These are phyloP conservation scores for Leucophenga varia DNA, from an alignment of 1,140 invertebrate genomes.

Conservation along the genomic window DNA sequence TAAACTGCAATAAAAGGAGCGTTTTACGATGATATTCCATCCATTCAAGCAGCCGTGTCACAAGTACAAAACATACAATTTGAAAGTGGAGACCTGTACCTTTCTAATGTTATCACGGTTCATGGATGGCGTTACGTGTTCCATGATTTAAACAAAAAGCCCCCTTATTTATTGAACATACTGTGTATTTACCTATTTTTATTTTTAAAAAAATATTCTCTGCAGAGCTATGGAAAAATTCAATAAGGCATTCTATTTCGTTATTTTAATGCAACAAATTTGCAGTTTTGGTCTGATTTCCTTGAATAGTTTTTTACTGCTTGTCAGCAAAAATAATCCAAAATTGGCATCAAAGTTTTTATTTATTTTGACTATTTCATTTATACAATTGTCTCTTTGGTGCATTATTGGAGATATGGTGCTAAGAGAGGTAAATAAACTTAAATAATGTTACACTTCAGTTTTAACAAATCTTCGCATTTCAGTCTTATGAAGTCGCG, in stretches of 20 bases:
- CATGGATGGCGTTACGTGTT: no score
- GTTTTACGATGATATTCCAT: no score
- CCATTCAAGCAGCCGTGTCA: no score
- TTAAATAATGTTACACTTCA: slow-evolving; percentile 20
- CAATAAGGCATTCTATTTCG: slow-evolving; percentile 28
- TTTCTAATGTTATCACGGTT: no score
- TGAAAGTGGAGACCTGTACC: no score
- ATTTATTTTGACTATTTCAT: slow-evolving; percentile 26
- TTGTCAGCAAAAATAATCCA: slow-evolving; percentile 25
- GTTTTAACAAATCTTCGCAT: background rate
- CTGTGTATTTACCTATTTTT: no score
- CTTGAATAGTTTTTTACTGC: slow-evolving; percentile 39
- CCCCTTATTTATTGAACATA: no score
- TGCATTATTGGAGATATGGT: slow-evolving; percentile 33
- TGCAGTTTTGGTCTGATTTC: slow-evolving; percentile 42
- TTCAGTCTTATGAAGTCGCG: slow-evolving; percentile 34
- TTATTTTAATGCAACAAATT: slow-evolving; percentile 33
- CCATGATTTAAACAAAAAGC: no score
- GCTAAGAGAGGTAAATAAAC: no score
- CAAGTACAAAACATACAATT: no score
- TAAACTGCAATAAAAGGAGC: no score
- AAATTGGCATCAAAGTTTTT: slow-evolving; percentile 35
- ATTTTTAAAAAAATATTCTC: background rate
- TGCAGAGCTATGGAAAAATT: slow-evolving; percentile 21
- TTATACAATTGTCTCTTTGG: slow-evolving; percentile 39